Evolutionary conservation across 2,113 vertebrate genomes (phyloP), one percentile per base, ranked within the genome.

Genomic region (Suncus etruscus): DNA sequence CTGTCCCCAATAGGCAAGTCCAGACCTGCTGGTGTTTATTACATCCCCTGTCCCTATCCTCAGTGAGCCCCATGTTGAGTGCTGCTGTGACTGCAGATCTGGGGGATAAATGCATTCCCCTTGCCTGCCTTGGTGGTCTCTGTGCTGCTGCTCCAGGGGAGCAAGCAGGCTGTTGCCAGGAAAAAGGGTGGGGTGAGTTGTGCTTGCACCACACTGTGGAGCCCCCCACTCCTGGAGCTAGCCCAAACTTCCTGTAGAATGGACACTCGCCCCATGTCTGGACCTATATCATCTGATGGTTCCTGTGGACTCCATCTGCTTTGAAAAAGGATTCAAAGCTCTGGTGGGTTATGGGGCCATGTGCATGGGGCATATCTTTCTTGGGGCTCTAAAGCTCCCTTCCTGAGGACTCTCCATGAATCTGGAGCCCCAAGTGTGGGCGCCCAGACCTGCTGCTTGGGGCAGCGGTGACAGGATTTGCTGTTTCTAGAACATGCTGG

Each of bases 401-500:
- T 85, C 39, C 20, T 0, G 1, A 25, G 51, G 54, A 54, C 11
- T 32, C 50, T 27, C 18, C 22, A 16, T 61, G 58, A 16, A 22
- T 61, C 3, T 61, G 58, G 58, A 22, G 58, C 18, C 54, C 54
- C 54, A 58, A 18, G 54, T 22, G 58, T 22, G 18, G 58, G 58
- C 5, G 58, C 16, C 58, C 14, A 16, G 58, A 16, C 58, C 58
- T 16, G 4, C 18, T 54, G 51, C 51, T 2, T 54, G 51, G 54
- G 54, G 54, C 54, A 10, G 54, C 54, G 9, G 54, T 54, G 54
- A 66, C 24, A n/a, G 14, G 78, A 4, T 68, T 20, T 58, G 5
- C 14, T 68, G 51, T 87, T 84, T 70, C 63, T 63, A 83, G 61
- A 82, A 65, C 77, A 90, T 75, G 72, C 45, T 20, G 45, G 84